A percentile compares a stretch with the other conserved stretches of the same genome.
These are phyloP conservation scores for Eulemur rubriventer DNA, from an alignment of 2,797 vertebrate species.

Conservation along the genomic window DNA sequence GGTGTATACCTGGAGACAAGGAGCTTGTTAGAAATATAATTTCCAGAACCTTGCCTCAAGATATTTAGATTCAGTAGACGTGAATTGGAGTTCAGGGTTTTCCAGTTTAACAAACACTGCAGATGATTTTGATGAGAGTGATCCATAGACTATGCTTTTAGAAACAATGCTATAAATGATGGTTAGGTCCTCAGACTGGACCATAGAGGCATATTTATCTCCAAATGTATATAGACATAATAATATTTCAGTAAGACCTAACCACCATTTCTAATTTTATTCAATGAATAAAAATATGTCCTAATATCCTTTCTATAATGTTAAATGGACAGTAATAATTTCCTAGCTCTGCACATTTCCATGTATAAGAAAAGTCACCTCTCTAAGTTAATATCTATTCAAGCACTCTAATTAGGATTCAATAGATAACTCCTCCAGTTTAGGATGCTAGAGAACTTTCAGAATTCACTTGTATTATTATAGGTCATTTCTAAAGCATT, in stretches of 20 bases:
- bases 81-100: neutral
- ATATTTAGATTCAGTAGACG: neutral
- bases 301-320: neutral
- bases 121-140: neutral
- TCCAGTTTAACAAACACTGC: neutral
- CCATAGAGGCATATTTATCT: neutral
- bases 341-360: neutral
- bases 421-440: neutral
- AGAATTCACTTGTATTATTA: conserved; percentile 25
- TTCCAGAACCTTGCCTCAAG: neutral
- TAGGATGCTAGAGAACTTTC: neutral
- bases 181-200: neutral
- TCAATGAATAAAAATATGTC: neutral
- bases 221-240: neutral
- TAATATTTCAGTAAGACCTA: neutral
- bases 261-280: conserved; percentile 5
- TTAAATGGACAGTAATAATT: conserved; percentile 19
- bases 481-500: neutral
- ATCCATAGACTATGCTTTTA: neutral
- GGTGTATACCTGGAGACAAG: neutral
- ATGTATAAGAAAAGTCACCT: neutral
- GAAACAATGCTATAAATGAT: conserved; percentile 19
- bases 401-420: neutral
- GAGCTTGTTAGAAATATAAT: neutral
- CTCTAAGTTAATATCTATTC: neutral